Evolutionary conservation across 2,888 invertebrate species (phyloP), one percentile per base, ranked within the genome.

Genomic region (Resseliella maxima): DNA sequence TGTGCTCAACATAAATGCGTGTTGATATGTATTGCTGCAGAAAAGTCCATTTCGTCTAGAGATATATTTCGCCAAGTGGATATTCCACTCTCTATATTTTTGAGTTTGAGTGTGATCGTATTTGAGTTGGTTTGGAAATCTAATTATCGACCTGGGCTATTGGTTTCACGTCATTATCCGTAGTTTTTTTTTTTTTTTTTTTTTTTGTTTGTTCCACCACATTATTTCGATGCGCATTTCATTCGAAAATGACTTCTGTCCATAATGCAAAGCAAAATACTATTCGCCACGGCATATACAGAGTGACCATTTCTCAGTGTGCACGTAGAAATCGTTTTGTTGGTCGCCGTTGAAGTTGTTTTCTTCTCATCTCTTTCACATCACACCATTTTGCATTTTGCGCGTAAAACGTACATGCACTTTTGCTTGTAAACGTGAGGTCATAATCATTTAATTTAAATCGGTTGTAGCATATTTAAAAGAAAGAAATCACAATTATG

Each of bases 381-480:
- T n/a, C n/a, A n/a, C 64, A 64, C 24, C 10, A 1, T 35, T 38
- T 83, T 83, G 21, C 38, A 24, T 38, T 81, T 38, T 18, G 46
- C 46, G 18, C 46, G 18, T 2, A 50, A 72, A 83, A 38, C 24
- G 83, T 38, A 38, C 83, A 83, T 24, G 38, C 83, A 83, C 41
- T 72, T 31, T 72, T 72, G 31, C 72, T 15, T 15, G 31, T 72
- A 24, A 38, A 83, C 83, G 83, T 83, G 83, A 83, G 83, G 83
- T 83, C 83, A 83, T 83, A 83, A 83, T 38, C 83, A 24, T 83
- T 83, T 83, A 36, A 83, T 83, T 83, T 83, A 24, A 83, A 38
- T 38, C 38, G 83, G n/a, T 36, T 38, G 83, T 38, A 72, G 72
- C 31, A 72, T 72, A 72, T 72, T 72, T 72, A 31, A 72, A 59